Conservation (phyloP, 2,888 invertebrate genomes). For the Biston stratarius region DNA sequence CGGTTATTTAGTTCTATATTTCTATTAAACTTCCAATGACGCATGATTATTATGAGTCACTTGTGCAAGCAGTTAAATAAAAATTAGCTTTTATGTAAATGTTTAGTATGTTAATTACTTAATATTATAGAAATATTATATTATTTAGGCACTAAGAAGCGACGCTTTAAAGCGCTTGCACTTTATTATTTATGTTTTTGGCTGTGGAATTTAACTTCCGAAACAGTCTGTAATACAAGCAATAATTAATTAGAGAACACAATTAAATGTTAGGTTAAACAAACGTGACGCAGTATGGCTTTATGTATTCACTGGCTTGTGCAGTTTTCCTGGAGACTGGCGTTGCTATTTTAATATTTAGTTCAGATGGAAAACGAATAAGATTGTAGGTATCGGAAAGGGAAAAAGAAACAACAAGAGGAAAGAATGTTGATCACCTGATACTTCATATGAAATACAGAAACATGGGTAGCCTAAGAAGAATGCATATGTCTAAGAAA, state of each 20-base stretch:
- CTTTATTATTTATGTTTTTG: not conserved
- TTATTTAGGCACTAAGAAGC: not conserved
- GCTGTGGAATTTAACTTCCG: conserved; percentile 10
- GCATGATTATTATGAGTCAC: no score
- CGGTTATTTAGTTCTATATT: no score
- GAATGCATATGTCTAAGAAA: not conserved
- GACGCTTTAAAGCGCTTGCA: not conserved
- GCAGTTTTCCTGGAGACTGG: conserved; percentile 14
- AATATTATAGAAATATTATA: not conserved
- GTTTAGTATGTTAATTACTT: not conserved
- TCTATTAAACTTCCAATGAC: no score
- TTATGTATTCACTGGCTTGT: conserved; percentile 11
- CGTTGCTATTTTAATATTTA: not conserved
- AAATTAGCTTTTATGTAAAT: not conserved
- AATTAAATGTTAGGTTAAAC: conserved; percentile 10
- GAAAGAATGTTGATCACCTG: not conserved
- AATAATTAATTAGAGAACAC: conserved; percentile 14
- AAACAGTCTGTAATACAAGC: conserved; percentile 12
- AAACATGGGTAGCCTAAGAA: no score
- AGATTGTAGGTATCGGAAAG: not conserved
- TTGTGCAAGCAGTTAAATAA: no score
- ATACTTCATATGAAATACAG: no score
- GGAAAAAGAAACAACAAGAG: no score
- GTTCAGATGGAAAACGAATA: not conserved
- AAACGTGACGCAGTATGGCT: conserved; percentile 19